phyloP scores from a whole-genome alignment of 2,888 invertebrate species.

The Xanthorhoe spadicearia region DNA sequence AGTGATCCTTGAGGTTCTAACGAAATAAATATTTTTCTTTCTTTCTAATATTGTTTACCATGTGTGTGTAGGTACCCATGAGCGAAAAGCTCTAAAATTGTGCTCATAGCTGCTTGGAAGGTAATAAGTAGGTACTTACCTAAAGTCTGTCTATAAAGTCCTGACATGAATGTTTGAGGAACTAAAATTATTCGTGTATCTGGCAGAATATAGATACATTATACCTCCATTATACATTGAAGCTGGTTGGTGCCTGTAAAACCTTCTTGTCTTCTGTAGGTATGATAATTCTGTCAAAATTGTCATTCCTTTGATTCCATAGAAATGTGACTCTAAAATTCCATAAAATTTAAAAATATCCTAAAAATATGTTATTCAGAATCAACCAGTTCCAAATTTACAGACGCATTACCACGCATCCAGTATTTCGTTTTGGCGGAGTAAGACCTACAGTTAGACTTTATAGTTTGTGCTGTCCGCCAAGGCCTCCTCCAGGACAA shows the following conservation, averaged over 20 bases:
- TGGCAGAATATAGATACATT: no score
- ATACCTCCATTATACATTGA: no score
- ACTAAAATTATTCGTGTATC: no score
- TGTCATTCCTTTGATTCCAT: slow-evolving; percentile 9
- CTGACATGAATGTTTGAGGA: no score
- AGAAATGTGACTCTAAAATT: slow-evolving; percentile 10
- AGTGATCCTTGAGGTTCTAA: no score
- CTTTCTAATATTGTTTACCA: no score
- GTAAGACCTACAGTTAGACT: slow-evolving; percentile 45
- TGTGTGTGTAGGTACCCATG: no score
- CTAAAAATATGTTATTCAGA: slow-evolving; percentile 14
- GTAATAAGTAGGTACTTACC: no score
- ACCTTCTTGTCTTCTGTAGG: not conserved
- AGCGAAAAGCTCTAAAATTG: no score
- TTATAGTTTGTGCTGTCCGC: slow-evolving; percentile 61
- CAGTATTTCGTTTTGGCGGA: slow-evolving; percentile 5
- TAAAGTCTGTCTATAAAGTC: no score
- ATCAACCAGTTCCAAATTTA: slow-evolving; percentile 3
- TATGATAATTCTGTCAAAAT: slow-evolving; percentile 6
- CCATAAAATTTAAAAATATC: slow-evolving; percentile 7
- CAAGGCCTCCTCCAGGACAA: slow-evolving; percentile 52
- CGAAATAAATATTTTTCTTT: no score
- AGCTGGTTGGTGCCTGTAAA: slow-evolving; percentile 5
- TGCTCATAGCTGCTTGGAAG: no score
- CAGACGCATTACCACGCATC: slow-evolving; percentile 5